These are phyloP conservation scores for Zoroaster sp. DNA, from an alignment of 53 echinoderm and acorn worm genomes.

Conservation along the genomic window DNA sequence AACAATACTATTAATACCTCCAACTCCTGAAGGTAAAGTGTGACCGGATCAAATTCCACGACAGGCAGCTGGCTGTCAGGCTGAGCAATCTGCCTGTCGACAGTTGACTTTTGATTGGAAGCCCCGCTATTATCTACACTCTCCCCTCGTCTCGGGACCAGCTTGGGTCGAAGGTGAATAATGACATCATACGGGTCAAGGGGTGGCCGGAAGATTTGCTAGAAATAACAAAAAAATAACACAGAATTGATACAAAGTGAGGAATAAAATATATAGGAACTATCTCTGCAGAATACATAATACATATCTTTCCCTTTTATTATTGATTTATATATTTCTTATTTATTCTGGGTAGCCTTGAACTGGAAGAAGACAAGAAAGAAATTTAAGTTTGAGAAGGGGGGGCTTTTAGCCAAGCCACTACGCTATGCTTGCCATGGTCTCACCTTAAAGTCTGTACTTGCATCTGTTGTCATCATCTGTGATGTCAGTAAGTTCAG, in stretches of 20 bases:
- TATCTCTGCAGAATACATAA: too few species aligned
- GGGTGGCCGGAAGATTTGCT: conserved; percentile 97
- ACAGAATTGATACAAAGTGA: too few species aligned
- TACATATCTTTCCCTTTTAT: too few species aligned
- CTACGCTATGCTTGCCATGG: background rate
- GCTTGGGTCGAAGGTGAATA: conserved; percentile 75
- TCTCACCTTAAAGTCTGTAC: conserved; percentile 67
- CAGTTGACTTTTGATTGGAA: conserved; percentile 1
- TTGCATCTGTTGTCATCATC: conserved; percentile 14
- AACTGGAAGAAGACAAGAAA: background rate
- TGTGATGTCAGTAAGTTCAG: conserved; percentile 62
- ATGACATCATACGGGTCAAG: conserved; percentile 89
- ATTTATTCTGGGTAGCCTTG: too few species aligned
- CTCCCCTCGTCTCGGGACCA: conserved; percentile 75
- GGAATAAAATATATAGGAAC: too few species aligned
- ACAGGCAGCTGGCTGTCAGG: conserved; percentile 63
- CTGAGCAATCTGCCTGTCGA: background rate
- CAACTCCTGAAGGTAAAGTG: conserved; percentile 75
- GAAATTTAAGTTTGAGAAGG: background rate
- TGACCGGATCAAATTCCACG: conserved; percentile 90
- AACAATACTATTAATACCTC: too few species aligned
- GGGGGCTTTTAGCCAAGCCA: too few species aligned
- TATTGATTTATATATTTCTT: too few species aligned
- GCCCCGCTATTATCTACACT: conserved; percentile 51
- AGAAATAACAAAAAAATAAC: background rate